These are phyloP conservation scores for Drosophila subsilvestris DNA, from an alignment of 2,888 invertebrate genomes.

Conservation along the genomic window DNA sequence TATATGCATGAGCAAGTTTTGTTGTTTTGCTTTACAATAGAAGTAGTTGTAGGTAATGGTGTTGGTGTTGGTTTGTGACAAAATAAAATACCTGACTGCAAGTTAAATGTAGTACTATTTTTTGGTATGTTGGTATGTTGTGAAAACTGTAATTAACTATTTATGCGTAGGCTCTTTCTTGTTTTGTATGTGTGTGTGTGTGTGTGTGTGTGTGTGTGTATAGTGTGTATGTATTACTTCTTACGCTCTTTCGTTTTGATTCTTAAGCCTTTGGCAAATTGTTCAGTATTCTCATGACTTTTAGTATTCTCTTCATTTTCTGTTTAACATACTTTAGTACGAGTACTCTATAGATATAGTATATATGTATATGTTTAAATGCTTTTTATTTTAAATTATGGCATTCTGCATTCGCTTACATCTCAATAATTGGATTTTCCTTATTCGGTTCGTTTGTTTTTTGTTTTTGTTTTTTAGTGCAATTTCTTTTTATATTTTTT, in stretches of 20 bases:
- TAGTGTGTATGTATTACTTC: slow-evolving; percentile 38
- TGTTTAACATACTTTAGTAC: slow-evolving; percentile 63
- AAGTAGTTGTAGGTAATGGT: slow-evolving; percentile 26
- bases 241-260: slow-evolving; percentile 60
- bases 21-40: slow-evolving; percentile 29
- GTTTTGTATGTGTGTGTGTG: slow-evolving; percentile 9
- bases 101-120: slow-evolving; percentile 39
- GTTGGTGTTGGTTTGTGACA: slow-evolving; percentile 22
- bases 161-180: slow-evolving; percentile 49
- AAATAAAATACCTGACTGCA: slow-evolving; percentile 69
- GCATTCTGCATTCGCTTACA: slow-evolving; percentile 72
- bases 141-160: slow-evolving; percentile 66
- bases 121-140: slow-evolving; percentile 71
- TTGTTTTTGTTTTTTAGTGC: slow-evolving; percentile 23
- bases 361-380: slow-evolving; percentile 59
- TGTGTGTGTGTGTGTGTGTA: slow-evolving; percentile 34
- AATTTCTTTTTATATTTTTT: slow-evolving; percentile 28
- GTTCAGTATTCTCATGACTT: slow-evolving; percentile 72
- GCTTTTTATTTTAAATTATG: slow-evolving; percentile 79
- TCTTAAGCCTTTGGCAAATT: slow-evolving; percentile 79
- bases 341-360: slow-evolving; percentile 41
- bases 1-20: slow-evolving; percentile 59
- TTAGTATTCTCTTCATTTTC: slow-evolving; percentile 51
- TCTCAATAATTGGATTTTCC: slow-evolving; percentile 53
- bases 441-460: slow-evolving; percentile 9